These are phyloP conservation scores for Clarias laeviceps DNA, from an alignment of 2,797 vertebrate genomes.

Conservation along the genomic window DNA sequence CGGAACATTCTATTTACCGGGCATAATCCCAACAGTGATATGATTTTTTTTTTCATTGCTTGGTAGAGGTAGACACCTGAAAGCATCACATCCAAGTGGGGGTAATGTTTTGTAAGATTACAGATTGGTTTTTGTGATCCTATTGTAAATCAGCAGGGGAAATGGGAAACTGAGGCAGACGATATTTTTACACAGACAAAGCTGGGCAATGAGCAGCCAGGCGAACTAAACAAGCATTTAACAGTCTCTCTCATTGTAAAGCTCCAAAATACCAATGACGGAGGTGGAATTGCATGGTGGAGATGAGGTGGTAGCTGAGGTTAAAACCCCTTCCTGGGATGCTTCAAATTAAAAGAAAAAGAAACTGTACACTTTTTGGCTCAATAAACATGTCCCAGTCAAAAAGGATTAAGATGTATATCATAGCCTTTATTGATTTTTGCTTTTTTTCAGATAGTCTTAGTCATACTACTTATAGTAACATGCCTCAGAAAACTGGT, in stretches of 20 bases:
- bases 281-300: slow-evolving; percentile 22
- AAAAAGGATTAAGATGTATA: neutral
- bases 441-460: neutral
- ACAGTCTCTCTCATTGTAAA: slow-evolving; percentile 18
- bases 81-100: slow-evolving; percentile 30
- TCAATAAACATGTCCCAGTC: no score
- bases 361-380: no score
- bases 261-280: slow-evolving; percentile 28
- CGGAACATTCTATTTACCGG: slow-evolving; percentile 50
- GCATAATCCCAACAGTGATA: slow-evolving; percentile 52
- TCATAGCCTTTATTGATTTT: neutral
- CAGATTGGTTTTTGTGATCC: slow-evolving; percentile 42
- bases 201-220: slow-evolving; percentile 23
- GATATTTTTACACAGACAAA: slow-evolving; percentile 21
- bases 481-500: neutral
- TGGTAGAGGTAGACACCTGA: slow-evolving; percentile 24
- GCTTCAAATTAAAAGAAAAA: neutral
- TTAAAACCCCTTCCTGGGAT: neutral
- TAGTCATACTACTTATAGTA: neutral
- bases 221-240: slow-evolving; percentile 24
- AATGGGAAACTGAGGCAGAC: slow-evolving; percentile 45
- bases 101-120: slow-evolving; percentile 58
- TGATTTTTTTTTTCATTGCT: slow-evolving; percentile 47
- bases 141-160: slow-evolving; percentile 51
- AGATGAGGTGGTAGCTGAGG: slow-evolving; percentile 2